Evolutionary conservation across 64 coral and sea anemone species (phyloP).

Genomic region (Stylophora pistillata): DNA sequence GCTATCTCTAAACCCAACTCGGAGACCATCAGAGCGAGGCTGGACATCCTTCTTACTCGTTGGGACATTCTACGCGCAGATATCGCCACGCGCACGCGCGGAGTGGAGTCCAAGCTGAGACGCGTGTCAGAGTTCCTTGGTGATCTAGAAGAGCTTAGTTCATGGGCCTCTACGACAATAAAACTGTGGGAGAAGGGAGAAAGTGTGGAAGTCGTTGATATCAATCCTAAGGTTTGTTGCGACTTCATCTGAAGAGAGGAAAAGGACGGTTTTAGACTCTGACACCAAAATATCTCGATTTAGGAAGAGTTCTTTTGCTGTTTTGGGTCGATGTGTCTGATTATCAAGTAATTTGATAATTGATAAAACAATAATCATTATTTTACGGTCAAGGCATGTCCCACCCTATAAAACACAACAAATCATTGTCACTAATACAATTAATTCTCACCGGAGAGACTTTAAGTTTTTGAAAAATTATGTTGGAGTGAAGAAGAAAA

Average conservation of each 20-base stretch:
- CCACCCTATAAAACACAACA: background rate
- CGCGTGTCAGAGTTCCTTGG: slow-evolving; percentile 78
- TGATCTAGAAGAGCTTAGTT: slow-evolving; percentile 71
- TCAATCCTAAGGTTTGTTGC: slow-evolving; percentile 74
- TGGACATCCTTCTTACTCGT: slow-evolving; percentile 88
- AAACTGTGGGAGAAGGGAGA: slow-evolving; percentile 82
- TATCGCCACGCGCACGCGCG: slow-evolving; percentile 64
- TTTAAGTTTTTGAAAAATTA: no score
- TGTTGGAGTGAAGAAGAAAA: no score
- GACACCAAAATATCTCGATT: no score
- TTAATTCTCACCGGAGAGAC: no score
- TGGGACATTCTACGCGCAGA: slow-evolving; percentile 91
- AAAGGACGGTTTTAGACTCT: no score
- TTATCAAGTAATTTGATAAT: no score
- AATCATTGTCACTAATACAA: no score
- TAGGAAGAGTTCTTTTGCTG: no score
- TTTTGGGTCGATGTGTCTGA: no score
- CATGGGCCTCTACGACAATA: slow-evolving; percentile 75
- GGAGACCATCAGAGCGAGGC: slow-evolving; percentile 83
- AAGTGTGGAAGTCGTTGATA: slow-evolving; percentile 33
- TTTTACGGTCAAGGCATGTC: no score
- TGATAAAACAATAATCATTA: no score
- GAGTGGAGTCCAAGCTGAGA: slow-evolving; percentile 77
- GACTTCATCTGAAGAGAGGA: background rate
- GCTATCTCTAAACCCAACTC: slow-evolving; percentile 90